Percentiles rank a stretch among this genome's conserved stretches.
phyloP scores from a whole-genome alignment of 1,140 invertebrate genomes.

The Eurosta solidaginis region DNA sequence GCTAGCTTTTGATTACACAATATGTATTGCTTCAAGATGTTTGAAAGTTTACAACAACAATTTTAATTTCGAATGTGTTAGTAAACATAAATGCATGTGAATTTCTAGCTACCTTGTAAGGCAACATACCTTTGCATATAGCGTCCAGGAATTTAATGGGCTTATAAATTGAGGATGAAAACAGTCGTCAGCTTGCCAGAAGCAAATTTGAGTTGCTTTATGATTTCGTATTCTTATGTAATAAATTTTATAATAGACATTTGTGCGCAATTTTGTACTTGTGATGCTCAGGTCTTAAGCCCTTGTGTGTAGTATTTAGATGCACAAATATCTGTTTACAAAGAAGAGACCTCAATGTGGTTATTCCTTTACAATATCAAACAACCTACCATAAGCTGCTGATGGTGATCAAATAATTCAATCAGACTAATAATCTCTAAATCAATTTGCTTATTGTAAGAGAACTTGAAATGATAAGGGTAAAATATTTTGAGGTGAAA shows the following conservation, averaged over 20 bases:
- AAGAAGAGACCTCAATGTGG: no score
- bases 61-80: neutral
- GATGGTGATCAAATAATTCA: no score
- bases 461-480: no score
- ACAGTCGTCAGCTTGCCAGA: neutral
- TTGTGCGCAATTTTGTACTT: neutral
- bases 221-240: neutral
- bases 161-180: neutral
- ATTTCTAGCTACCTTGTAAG: neutral
- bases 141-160: neutral
- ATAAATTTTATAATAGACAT: neutral
- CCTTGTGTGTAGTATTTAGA: no score
- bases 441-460: no score
- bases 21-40: neutral
- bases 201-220: conserved; percentile 4
- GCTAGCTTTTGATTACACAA: neutral
- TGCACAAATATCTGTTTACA: no score
- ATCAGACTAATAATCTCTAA: no score
- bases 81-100: neutral
- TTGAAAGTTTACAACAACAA: neutral
- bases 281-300: no score
- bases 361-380: no score
- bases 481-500: no score
- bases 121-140: neutral
- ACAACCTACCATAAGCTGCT: no score